These are phyloP conservation scores for Ischnus inquisitorius DNA, from an alignment of 2,888 invertebrate genomes.

Conservation along the genomic window DNA sequence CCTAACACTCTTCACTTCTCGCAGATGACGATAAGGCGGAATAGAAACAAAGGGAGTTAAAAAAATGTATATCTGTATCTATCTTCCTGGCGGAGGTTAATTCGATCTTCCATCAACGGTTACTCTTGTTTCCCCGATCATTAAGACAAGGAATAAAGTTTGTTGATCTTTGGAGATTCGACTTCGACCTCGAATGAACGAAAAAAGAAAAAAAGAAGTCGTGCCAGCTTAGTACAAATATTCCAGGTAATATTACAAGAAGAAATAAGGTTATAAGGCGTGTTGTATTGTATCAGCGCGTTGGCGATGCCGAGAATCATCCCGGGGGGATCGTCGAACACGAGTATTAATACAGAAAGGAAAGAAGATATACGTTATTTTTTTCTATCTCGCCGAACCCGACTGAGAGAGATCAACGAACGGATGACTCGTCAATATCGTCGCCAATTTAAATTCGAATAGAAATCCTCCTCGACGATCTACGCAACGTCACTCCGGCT, in stretches of 20 bases:
- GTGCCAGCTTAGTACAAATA: slow-evolving; percentile 6
- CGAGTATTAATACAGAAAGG: slow-evolving; percentile 23
- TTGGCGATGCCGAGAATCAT: slow-evolving; percentile 42
- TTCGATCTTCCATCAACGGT: background rate
- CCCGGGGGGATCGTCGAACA: slow-evolving; percentile 38
- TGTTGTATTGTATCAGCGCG: slow-evolving; percentile 32
- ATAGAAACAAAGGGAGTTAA: slow-evolving; percentile 62
- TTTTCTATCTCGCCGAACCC: slow-evolving; percentile 24
- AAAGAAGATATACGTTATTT: slow-evolving; percentile 3
- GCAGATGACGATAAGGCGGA: slow-evolving; percentile 53
- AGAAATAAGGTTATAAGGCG: slow-evolving; percentile 16
- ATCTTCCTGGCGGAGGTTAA: background rate
- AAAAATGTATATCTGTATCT: background rate
- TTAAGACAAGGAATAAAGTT: background rate
- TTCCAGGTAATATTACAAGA: slow-evolving; percentile 24
- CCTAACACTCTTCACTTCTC: slow-evolving; percentile 22
- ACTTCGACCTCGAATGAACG: background rate
- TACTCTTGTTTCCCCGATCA: background rate
- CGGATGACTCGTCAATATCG: slow-evolving; percentile 67
- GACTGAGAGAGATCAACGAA: slow-evolving; percentile 51
- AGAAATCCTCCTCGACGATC: slow-evolving; percentile 69
- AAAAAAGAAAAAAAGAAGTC: background rate
- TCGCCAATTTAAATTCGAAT: slow-evolving; percentile 73
- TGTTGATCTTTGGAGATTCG: background rate
- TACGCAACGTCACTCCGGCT: slow-evolving; percentile 66